Base-by-base conservation (phyloP, 2,113 vertebrate genomes). In the Mesembrinibis cayennensis region DNA sequence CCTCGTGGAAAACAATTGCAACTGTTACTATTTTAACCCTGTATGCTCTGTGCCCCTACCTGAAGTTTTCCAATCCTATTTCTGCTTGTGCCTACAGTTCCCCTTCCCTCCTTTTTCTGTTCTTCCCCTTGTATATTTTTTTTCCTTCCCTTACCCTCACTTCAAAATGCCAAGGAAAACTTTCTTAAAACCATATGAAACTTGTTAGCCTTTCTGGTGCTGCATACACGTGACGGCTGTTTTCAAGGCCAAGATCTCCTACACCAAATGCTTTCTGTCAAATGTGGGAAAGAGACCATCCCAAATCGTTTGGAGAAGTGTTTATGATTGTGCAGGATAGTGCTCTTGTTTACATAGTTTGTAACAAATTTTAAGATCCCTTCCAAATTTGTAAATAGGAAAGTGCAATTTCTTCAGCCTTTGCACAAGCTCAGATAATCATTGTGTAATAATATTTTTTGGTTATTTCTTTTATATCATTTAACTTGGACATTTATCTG, bases 361-460 rank as follows among this genome's bases (percentile, higher is more conserved):
- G 34, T 88, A 63, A 78, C 74, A 89, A 83, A 50, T 82, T 80
- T 73, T 59, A 92, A 80, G 58, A 72, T 52, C 19, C 6, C 30
- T 53, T 95, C 36, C 15, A 87, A 87, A 77, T 90, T 85, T 85
- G 50, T 93, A 93, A 95, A 94, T 87, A 50, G 14, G 65, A 91
- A 95, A 82, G 32, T 52, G 44, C 82, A 89, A 71, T 95, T 93
- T 84, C 40, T 87, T 95, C 77, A 88, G 72, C 56, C 36, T 87
- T 78, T 93, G 42, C 78, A 69, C 25, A 83, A 83, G 49, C 30
- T 87, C 36, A 77, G 76, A 55, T 85, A 27, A 12, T 53, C 38
- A 32, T 55, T 58, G 4, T 52, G 17, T 77, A 74, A 80, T 55
- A 55, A 89, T 56, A 36, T 30, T 66, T 79, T 82, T 65, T 71